Percentiles rank a stretch among this genome's conserved stretches.
phyloP scores from a whole-genome alignment of 2,797 vertebrate genomes.

The Aldrovandia affinis region DNA sequence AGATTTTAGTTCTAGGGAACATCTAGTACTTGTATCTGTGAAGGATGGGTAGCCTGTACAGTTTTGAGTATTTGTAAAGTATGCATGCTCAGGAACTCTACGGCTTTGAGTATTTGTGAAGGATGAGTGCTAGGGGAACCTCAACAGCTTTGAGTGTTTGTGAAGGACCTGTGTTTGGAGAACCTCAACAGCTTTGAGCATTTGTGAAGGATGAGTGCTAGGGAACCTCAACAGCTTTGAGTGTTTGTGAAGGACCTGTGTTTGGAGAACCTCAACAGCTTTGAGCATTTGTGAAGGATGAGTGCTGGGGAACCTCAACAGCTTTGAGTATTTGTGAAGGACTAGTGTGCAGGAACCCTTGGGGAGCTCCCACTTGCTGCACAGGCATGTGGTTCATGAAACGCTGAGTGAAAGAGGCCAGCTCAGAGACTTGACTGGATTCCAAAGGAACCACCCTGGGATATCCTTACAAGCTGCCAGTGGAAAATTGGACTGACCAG shows the following conservation, averaged over 20 bases:
- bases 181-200: background rate
- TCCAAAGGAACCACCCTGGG: slow-evolving; percentile 82
- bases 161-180: too few relatives aligned
- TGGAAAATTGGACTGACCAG: slow-evolving; percentile 83
- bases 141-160: too few relatives aligned
- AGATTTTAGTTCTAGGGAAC: background rate
- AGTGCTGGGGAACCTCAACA: background rate
- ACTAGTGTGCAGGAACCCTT: slow-evolving; percentile 26
- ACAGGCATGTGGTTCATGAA: slow-evolving; percentile 57
- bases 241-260: background rate
- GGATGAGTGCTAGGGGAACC: too few relatives aligned
- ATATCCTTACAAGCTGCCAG: slow-evolving; percentile 79
- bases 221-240: background rate
- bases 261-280: background rate
- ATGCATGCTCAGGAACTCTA: too few relatives aligned
- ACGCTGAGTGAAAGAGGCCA: slow-evolving; percentile 57
- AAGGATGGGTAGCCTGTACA: too few relatives aligned
- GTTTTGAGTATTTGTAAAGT: too few relatives aligned
- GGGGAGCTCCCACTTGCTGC: slow-evolving; percentile 47
- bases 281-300: background rate
- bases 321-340: slow-evolving; percentile 20
- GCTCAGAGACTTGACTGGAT: slow-evolving; percentile 72
- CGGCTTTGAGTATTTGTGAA: too few relatives aligned
- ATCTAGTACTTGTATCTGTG: background rate
- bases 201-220: background rate